A percentile compares a stretch with the other conserved stretches of the same genome.
These are phyloP conservation scores for Drosophila kurseongensis DNA, from an alignment of 1,140 invertebrate species.

Conservation along the genomic window DNA sequence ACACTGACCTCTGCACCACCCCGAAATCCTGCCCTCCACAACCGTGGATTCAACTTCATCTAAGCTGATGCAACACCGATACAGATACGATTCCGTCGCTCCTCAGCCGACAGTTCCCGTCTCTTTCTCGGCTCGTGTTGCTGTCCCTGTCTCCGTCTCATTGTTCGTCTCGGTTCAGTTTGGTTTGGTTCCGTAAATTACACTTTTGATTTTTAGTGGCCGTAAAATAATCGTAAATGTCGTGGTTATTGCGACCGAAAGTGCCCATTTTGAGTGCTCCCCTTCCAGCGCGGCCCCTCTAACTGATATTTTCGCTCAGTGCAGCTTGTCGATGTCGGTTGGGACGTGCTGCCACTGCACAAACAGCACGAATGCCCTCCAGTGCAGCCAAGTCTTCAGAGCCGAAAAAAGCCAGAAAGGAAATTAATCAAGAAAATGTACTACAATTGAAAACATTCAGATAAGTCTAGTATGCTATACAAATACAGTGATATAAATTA, in stretches of 20 bases:
- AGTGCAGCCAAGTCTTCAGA: constrained; percentile 14
- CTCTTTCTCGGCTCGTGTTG: constrained; percentile 4
- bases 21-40: constrained; percentile 2
- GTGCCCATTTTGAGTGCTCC: constrained; percentile 78
- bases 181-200: constrained; percentile 82
- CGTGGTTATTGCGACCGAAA: constrained; percentile 84
- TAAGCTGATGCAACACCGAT: constrained; percentile 52
- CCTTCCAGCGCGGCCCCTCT: constrained; percentile 20
- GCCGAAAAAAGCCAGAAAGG: neutral
- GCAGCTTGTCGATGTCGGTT: constrained; percentile 53
- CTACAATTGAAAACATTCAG: too few relatives aligned
- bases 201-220: constrained; percentile 84
- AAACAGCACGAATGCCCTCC: constrained; percentile 50
- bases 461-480: too few relatives aligned
- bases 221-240: constrained; percentile 85
- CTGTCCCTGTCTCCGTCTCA: constrained; percentile 38
- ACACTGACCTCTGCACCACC: constrained; percentile 15
- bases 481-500: too few relatives aligned
- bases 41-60: constrained; percentile 13
- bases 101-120: neutral
- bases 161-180: constrained; percentile 66
- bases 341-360: constrained; percentile 75
- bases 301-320: constrained; percentile 79
- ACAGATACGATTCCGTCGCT: constrained; percentile 17
- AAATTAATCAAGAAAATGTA: too few relatives aligned